A percentile compares a stretch with the other conserved stretches of the same genome.
phyloP scores from a whole-genome alignment of 1,140 invertebrate genomes.

The honey bee (Apis mellifera) region DNA sequence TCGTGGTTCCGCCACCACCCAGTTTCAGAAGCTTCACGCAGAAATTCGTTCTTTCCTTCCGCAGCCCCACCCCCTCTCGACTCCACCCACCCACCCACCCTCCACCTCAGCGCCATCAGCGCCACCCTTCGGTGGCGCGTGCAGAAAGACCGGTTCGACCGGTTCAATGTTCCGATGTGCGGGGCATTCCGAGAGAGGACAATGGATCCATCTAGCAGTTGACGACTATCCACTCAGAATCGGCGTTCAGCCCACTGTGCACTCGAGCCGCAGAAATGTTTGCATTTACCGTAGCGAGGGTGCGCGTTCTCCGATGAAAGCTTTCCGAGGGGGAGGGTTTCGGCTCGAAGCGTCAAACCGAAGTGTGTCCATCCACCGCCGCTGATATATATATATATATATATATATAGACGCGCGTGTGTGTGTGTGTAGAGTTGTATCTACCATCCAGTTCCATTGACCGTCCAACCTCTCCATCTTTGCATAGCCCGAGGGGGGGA shows the following conservation, averaged over 20 bases:
- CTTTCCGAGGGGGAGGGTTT: constrained; percentile 51
- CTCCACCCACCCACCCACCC: background rate
- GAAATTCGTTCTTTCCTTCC: constrained; percentile 45
- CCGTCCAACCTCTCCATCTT: constrained; percentile 54
- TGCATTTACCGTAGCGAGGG: constrained; percentile 72
- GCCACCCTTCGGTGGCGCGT: constrained; percentile 47
- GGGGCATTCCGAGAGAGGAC: constrained; percentile 59
- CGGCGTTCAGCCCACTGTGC: constrained; percentile 47
- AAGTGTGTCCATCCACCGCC: constrained; percentile 65
- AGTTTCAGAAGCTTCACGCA: background rate
- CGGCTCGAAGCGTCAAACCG: constrained; percentile 70
- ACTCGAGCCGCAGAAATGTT: constrained; percentile 74
- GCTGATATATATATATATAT: constrained; percentile 24
- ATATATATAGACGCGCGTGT: too few species aligned
- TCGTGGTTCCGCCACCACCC: background rate
- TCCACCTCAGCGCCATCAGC: constrained; percentile 18
- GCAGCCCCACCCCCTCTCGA: constrained; percentile 3
- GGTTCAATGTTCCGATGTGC: constrained; percentile 70
- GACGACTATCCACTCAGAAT: constrained; percentile 58
- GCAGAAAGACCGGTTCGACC: constrained; percentile 50
- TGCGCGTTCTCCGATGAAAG: constrained; percentile 68
- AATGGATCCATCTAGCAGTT: constrained; percentile 73
- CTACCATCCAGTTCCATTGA: constrained; percentile 35
- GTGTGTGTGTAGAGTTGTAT: background rate
- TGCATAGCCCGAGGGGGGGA: constrained; percentile 37